These are phyloP conservation scores for Athalia cordata DNA, from an alignment of 2,888 invertebrate species.

Conservation along the genomic window DNA sequence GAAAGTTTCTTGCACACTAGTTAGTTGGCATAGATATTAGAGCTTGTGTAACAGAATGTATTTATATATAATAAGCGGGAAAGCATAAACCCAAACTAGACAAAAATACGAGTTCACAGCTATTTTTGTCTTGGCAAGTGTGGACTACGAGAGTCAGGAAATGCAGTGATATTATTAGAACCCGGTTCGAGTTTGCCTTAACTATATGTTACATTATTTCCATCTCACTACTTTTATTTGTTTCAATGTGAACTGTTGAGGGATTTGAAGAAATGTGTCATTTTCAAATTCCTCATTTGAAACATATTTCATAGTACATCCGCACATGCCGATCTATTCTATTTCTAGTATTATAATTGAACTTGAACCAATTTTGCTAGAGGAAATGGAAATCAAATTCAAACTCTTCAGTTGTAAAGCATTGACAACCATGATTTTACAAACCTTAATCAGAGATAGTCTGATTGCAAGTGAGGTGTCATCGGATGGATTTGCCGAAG, in stretches of 20 bases:
- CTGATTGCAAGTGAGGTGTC: slow-evolving; percentile 79
- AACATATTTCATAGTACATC: too few relatives aligned
- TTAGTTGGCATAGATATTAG: slow-evolving; percentile 20
- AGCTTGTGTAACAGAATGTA: slow-evolving; percentile 27
- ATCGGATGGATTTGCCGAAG: slow-evolving; percentile 80
- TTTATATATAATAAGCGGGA: slow-evolving; percentile 17
- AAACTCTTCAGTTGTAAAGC: too few relatives aligned
- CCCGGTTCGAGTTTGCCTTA: slow-evolving; percentile 21
- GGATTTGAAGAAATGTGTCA: background rate
- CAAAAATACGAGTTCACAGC: slow-evolving; percentile 45
- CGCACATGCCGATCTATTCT: too few relatives aligned
- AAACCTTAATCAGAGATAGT: slow-evolving; percentile 80
- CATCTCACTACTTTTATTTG: slow-evolving; percentile 3
- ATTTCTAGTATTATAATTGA: too few relatives aligned
- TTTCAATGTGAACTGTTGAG: background rate
- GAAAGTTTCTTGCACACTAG: slow-evolving; percentile 3
- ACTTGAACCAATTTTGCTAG: too few relatives aligned
- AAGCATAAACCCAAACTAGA: slow-evolving; percentile 46
- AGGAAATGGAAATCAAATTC: too few relatives aligned
- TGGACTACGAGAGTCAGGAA: slow-evolving; percentile 53
- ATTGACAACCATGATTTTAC: slow-evolving; percentile 41
- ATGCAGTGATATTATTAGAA: slow-evolving; percentile 60
- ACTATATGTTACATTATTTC: slow-evolving; percentile 2
- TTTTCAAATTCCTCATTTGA: too few relatives aligned
- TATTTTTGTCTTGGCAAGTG: slow-evolving; percentile 51